Base-by-base conservation (phyloP, 2,888 invertebrate species). In the Caenorhabditis japonica region DNA sequence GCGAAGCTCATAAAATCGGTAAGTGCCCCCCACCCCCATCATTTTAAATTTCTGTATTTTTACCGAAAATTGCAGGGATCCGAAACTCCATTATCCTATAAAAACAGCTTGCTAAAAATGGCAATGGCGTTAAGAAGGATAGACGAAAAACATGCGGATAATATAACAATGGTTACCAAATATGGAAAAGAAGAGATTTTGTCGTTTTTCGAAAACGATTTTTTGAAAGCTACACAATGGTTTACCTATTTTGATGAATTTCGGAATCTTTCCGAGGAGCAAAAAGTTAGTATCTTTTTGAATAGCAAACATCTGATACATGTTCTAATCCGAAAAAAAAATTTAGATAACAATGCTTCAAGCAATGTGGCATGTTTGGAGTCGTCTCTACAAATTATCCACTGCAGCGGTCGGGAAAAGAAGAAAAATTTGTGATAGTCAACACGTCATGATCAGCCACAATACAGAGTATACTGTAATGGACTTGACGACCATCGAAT, bases 341-440 rank as follows among this genome's bases (percentile, higher is more conserved):
- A 3, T 41, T 33, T 44, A 74, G 69, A 38, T 75, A 5, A 41
- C 44, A 49, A 49, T 75, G 41, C 64, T 75, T 25, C 51, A 64
- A 53, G 62, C 64, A 1, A 62, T 62, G 38, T 62, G 62, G 62
- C 62, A 62, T 17, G 62, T 62, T n/a, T 62, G 34, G 19, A 13
- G 46, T 5, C 38, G 62, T 13, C 46, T 62, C 19, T 62, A 62
- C 47, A 62, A 62, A 17, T 41, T 62, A 4, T 53, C 62, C 27
- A 62, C 62, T 0, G 46, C 62, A 5, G 62, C 62, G 0, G 47
- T 47, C 7, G 62, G 62, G 5, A 46, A 46, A 39, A 25, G 55
- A 30, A 15, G 62, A 12, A 10, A 53, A 27, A 30, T 62, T 21
- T 53, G 62, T 30, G 53, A 62, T 4, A 39, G 47, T n/a, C 38